These are phyloP conservation scores for Micoletzkya japonica DNA, from an alignment of 2,888 invertebrate species.

Conservation along the genomic window DNA sequence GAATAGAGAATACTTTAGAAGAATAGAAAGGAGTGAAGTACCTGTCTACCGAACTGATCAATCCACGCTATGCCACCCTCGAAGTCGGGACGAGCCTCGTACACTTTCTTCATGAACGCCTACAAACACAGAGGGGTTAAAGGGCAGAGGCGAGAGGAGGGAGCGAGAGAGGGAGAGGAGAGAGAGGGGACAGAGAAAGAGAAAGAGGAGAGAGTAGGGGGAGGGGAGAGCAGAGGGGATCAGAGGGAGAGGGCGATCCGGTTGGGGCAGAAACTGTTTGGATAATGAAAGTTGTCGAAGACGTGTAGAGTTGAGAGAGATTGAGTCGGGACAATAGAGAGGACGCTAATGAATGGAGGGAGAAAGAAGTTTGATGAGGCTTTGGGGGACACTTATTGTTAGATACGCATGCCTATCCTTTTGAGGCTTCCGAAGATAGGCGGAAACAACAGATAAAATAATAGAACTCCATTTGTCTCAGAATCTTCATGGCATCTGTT, in stretches of 20 bases:
- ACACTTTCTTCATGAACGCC: conserved; percentile 55
- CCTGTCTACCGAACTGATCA: conserved; percentile 56
- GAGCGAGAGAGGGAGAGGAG: not conserved
- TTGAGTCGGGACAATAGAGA: not conserved
- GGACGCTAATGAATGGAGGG: conserved; percentile 1
- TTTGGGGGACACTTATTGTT: too few relatives aligned
- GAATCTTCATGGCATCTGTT: too few relatives aligned
- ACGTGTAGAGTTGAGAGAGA: conserved; percentile 7
- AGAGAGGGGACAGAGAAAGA: conserved; percentile 3
- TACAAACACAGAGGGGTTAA: conserved; percentile 31
- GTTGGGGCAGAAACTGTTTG: not conserved
- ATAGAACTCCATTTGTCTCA: too few relatives aligned
- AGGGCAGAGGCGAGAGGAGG: not conserved
- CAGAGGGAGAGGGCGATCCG: not conserved
- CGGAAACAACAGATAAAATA: too few relatives aligned
- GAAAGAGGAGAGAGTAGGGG: conserved; percentile 5
- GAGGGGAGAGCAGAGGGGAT: conserved; percentile 2
- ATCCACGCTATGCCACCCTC: conserved; percentile 60
- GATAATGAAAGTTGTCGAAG: not conserved
- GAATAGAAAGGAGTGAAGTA: conserved; percentile 22
- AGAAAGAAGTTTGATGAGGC: conserved; percentile 4
- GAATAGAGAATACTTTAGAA: not conserved
- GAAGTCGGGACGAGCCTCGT: conserved; percentile 54
- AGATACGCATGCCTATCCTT: too few relatives aligned
- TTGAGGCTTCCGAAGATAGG: too few relatives aligned